Evolutionary conservation across 1,140 invertebrate genomes (phyloP), one percentile per base, ranked within the genome.

Genomic region (Monomorium pharaonis): DNA sequence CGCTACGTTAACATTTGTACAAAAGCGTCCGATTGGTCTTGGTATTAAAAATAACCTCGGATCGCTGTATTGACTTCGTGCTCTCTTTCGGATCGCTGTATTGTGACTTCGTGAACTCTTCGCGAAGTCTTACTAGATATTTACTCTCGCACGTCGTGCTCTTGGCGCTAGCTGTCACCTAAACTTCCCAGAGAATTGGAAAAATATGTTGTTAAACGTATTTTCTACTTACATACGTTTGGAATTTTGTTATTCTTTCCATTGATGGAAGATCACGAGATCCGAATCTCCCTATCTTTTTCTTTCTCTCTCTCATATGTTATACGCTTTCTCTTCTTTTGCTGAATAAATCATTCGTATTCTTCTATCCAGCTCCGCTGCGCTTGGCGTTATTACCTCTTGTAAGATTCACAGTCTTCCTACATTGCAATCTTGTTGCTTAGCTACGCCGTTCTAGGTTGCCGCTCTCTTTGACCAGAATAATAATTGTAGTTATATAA

Each of bases 11-110:
- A 85, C 54, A 83, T 92, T 93, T 92, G 76, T 89, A 92, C 91
- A 93, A 92, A 86, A 91, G 90, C 91, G 91, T 93, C 95, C 95
- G 95, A 95, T 95, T 94, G 95, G 95, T 95, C 93, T 95, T 95
- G 94, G 94, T 95, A 95, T 95, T 95, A 95, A 95, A 95, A 95
- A 95, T 95, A 95, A 95, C 95, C 95, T 95, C 94, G 95, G 94
- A 93, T 92, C 91, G 91, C 92, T 87, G 37, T 86, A 58, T 89
- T 60, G 75, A 91, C 84, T 86, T 89, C 84, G 86, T 89, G 86
- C 30, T 85, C 62, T 81, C 12, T 77, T 49, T 60, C n/a, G n/a
- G n/a, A n/a, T 83, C 37, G 4, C 37, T 37, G 4, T 37, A 30
- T 81, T 69, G 76, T 83, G n/a, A n/a, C n/a, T n/a, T n/a, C n/a